phyloP scores from a whole-genome alignment of 2,888 invertebrate species.

The Cataglyphis rosenhaueri region DNA sequence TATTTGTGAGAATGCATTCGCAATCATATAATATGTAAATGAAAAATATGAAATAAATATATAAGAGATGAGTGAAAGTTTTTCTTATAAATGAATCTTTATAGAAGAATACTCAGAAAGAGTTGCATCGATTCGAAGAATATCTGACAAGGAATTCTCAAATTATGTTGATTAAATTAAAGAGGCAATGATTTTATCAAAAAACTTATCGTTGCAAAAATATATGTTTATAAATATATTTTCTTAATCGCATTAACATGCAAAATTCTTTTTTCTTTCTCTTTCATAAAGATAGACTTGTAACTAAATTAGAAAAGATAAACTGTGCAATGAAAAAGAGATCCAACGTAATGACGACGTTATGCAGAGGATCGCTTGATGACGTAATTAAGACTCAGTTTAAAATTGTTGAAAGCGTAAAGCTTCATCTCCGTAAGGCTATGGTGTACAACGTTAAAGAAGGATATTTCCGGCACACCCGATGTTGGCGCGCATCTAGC shows the following conservation, averaged over 20 bases:
- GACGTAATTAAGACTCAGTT: constrained; percentile 45
- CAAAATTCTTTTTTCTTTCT: constrained; percentile 2
- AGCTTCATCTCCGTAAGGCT: not conserved
- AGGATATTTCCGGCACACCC: constrained; percentile 52
- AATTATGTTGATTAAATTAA: constrained; percentile 7
- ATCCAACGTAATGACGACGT: not conserved
- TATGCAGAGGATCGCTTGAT: constrained; percentile 21
- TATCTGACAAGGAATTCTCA: not conserved
- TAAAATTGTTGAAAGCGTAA: constrained; percentile 31
- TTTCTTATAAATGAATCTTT: not conserved
- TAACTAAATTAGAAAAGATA: constrained; percentile 21
- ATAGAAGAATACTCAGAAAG: not conserved
- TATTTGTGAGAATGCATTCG: not conserved
- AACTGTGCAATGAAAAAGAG: not conserved
- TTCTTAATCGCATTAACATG: not conserved
- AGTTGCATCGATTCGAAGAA: not conserved
- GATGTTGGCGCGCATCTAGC: constrained; percentile 25
- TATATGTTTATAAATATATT: not conserved
- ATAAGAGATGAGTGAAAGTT: not conserved
- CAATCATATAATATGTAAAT: not conserved
- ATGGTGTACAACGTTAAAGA: constrained; percentile 23
- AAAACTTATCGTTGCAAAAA: not conserved
- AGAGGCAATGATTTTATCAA: not conserved
- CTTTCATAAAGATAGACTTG: not conserved
- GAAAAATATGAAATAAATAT: not conserved